Percentiles rank a stretch among this genome's conserved stretches.
These are phyloP conservation scores for Epiblema foenella DNA, from an alignment of 2,888 invertebrate species.

Conservation along the genomic window DNA sequence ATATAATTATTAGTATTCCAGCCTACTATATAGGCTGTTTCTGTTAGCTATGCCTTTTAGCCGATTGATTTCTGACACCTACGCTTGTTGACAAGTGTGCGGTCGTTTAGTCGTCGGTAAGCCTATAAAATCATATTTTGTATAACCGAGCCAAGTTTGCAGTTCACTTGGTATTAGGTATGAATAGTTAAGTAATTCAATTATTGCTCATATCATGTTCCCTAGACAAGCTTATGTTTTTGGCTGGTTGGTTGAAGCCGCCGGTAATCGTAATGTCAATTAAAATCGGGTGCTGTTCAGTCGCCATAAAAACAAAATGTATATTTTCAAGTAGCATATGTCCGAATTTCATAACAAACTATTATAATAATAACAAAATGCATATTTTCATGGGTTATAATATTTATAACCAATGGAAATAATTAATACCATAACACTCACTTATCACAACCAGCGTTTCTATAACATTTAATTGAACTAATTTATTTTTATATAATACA, in stretches of 20 bases:
- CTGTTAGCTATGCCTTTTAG: slow-evolving; percentile 37
- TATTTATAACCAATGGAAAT: too few species aligned
- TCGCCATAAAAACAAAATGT: too few species aligned
- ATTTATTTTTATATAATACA: too few species aligned
- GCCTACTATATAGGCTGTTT: slow-evolving; percentile 23
- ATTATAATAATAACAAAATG: too few species aligned
- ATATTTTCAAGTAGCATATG: too few species aligned
- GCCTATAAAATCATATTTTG: slow-evolving; percentile 14
- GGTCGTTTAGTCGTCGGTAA: background rate
- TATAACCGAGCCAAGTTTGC: background rate
- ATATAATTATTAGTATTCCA: slow-evolving; percentile 44
- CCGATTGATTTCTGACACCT: slow-evolving; percentile 39
- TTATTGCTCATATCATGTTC: background rate
- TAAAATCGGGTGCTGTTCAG: too few species aligned
- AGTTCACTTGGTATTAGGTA: background rate
- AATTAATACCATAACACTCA: too few species aligned
- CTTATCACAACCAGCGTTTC: too few species aligned
- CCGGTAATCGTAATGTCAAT: too few species aligned
- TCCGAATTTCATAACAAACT: too few species aligned
- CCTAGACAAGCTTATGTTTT: background rate
- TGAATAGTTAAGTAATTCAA: background rate
- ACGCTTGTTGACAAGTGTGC: slow-evolving; percentile 25
- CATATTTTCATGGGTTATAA: too few species aligned
- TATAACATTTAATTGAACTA: too few species aligned
- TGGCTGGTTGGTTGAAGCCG: background rate